Evolutionary conservation across 2,113 vertebrate species (phyloP), one percentile per base, ranked within the genome.

Genomic region (Pampusana beccarii): DNA sequence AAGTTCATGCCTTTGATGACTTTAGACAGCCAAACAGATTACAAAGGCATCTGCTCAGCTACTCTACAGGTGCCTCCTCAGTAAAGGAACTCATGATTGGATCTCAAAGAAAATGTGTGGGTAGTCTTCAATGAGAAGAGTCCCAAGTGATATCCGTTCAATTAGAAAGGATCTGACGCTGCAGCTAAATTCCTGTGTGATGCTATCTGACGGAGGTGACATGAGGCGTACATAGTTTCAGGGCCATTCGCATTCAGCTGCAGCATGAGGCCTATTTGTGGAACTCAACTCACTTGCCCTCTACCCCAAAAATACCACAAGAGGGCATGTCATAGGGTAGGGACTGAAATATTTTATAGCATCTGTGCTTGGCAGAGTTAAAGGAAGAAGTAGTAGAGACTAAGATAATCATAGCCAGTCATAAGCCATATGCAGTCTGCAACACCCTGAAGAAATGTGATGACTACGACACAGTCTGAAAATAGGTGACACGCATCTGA

Each of bases 41-140:
- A 88, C 42, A 95, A 85, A 92, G 57, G 33, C 91, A 94, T 38
- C 60, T 88, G 60, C 78, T 95, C 50, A 91, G 80, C 77, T 91
- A 20, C 73, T 82, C 51, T 23, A 20, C 4, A 3, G 75, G 92
- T 93, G 82, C 69, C 73, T 92, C 75, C 73, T 84, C 84, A 67
- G 46, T 58, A 34, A 71, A 78, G 28, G 83, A 90, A 61, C 78
- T 95, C 66, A 38, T 53, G 78, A 96, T 74, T 74, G 65, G 74
- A 92, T 95, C 86, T 92, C 91, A 93, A 95, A 93, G 93, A 51
- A 80, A 73, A 64, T 28, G 92, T 60, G 85, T 94, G 92, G 92
- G 92, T 20, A 90, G 90, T 88, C 75, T 94, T 92, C 92, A 94
- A 92, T 71, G 60, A 94, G 70, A 17, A 66, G 77, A 93, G 64